Base-by-base conservation (phyloP, 2,888 invertebrate genomes). In the Cephus sareptanus region DNA sequence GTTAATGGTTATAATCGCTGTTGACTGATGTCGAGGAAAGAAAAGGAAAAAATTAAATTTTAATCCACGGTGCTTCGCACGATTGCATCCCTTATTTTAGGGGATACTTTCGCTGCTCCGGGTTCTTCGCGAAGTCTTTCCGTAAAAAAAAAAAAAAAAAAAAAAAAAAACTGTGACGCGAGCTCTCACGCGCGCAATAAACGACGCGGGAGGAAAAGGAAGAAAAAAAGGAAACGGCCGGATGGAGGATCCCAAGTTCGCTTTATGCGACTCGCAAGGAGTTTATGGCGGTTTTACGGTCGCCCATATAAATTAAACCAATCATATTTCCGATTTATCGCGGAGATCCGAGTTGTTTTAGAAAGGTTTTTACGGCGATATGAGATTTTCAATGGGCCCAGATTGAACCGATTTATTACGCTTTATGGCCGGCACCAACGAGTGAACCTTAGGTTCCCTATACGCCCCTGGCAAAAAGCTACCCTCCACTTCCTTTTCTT, bases 271-370 rank as follows among this genome's bases (percentile, higher is more conserved):
- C 13, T 71, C 71, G 34, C 34, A 75, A 77, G 74, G 74, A 77
- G 75, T 77, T 77, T 77, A 77, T 77, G 77, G 77, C 40, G 75
- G 74, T 77, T 77, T 77, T 77, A 77, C 75, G 77, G 40, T 71
- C 75, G 33, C 35, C 71, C 15, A 77, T 74, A 77, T 75, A 75
- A 77, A 77, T 77, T 77, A 77, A 77, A 75, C 74, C 77, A 77
- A 77, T 75, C 77, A 77, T 77, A 77, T 77, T 69, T 75, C 34
- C 75, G 77, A 77, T 77, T 77, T 77, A 77, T 77, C 74, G 77
- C 77, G 74, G 40, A 77, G 77, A 77, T 77, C 74, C 74, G 74
- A 77, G 77, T 77, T 77, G 77, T 77, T 77, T 69, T 77, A 77
- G 77, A 77, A 77, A 77, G 74, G 56, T 56, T 74, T 77, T 77